Evolutionary conservation across 2,113 vertebrate species (phyloP).

Genomic region (Lethenteron camtschaticum): DNA sequence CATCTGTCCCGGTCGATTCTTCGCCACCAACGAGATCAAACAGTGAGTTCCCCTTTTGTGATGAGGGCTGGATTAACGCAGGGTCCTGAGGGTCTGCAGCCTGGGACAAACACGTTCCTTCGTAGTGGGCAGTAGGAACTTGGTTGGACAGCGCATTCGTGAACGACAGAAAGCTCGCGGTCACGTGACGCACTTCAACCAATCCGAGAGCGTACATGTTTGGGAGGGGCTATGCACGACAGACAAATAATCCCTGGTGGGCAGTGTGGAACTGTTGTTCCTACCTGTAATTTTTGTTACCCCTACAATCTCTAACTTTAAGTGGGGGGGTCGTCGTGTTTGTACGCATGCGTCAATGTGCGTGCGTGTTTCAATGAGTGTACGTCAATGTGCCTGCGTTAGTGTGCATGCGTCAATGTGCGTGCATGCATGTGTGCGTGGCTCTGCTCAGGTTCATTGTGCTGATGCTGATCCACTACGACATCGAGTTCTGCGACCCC

Average conservation of each 20-base stretch:
- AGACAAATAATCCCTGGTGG: too few relatives aligned
- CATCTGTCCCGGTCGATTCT: conserved; percentile 40
- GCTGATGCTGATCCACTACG: background rate
- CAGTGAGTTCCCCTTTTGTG: conserved; percentile 22
- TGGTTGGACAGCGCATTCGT: too few relatives aligned
- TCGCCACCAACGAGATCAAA: conserved; percentile 39
- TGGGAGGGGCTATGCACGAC: too few relatives aligned
- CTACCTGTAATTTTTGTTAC: background rate
- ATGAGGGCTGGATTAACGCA: too few relatives aligned
- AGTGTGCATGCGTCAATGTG: background rate
- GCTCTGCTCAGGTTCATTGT: background rate
- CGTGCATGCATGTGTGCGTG: background rate
- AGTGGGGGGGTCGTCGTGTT: background rate
- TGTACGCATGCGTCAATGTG: background rate
- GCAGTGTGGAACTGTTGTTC: too few relatives aligned
- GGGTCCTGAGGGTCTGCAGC: too few relatives aligned
- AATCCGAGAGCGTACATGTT: too few relatives aligned
- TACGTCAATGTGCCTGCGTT: background rate
- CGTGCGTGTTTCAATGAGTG: background rate
- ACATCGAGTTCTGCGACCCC: background rate
- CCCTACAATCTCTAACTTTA: background rate
- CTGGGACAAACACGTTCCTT: too few relatives aligned
- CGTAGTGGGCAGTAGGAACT: too few relatives aligned
- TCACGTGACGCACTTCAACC: too few relatives aligned
- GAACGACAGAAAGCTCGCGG: too few relatives aligned